phyloP scores from a whole-genome alignment of 2,888 invertebrate genomes.

The Crioceris asparagi region DNA sequence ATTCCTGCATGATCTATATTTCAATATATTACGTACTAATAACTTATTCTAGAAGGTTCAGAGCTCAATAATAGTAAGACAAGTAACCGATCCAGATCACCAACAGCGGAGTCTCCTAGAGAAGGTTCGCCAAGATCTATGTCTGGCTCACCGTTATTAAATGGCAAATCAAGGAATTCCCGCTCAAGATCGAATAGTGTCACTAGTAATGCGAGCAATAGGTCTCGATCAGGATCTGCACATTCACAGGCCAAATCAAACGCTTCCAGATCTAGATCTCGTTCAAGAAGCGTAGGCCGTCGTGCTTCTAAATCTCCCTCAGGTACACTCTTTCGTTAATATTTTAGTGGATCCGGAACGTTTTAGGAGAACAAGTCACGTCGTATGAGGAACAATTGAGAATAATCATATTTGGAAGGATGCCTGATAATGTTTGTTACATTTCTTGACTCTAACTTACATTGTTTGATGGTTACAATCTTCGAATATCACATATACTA shows the following conservation, averaged over 20 bases:
- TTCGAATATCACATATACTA: too few species aligned
- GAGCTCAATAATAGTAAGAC: constrained; percentile 8
- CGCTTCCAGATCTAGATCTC: constrained; percentile 1
- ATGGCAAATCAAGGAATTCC: constrained; percentile 4
- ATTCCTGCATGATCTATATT: constrained; percentile 3
- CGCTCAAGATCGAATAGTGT: background rate
- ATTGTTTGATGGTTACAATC: too few species aligned
- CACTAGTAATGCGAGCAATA: background rate
- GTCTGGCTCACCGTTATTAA: constrained; percentile 12
- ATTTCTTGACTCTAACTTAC: too few species aligned
- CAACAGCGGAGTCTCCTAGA: constrained; percentile 21
- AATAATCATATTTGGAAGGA: too few species aligned
- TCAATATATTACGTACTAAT: constrained; percentile 1
- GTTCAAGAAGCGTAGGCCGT: constrained; percentile 15
- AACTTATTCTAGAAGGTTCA: constrained; percentile 15
- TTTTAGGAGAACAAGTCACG: too few species aligned
- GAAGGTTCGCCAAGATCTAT: constrained; percentile 12
- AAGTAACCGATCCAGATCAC: constrained; percentile 16
- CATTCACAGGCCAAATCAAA: background rate
- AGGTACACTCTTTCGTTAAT: too few species aligned
- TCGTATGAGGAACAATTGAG: too few species aligned
- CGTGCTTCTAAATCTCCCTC: constrained; percentile 11
- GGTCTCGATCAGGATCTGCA: constrained; percentile 20
- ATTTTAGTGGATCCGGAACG: too few species aligned
- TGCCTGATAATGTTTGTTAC: too few species aligned